These are phyloP conservation scores for Stenoptilia bipunctidactyla DNA, from an alignment of 2,888 invertebrate species.

Conservation along the genomic window DNA sequence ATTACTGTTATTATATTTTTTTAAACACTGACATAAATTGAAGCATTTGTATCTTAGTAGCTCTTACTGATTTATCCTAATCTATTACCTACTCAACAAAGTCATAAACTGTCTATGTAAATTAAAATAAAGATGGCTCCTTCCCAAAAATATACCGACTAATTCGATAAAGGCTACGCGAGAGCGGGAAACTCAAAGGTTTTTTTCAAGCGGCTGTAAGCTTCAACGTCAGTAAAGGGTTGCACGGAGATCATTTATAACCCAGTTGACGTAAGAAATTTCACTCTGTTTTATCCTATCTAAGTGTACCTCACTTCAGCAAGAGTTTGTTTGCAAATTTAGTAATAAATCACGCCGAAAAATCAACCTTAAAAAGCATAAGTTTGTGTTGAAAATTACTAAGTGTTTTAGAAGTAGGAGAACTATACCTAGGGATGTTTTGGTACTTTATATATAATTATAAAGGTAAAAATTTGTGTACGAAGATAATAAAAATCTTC, in stretches of 20 bases:
- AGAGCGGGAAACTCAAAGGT: constrained; percentile 18
- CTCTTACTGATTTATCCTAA: no score
- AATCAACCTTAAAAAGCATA: constrained; percentile 1
- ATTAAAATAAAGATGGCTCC: no score
- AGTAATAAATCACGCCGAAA: constrained; percentile 1
- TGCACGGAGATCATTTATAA: constrained; percentile 43
- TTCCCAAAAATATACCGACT: no score
- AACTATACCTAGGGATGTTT: not conserved
- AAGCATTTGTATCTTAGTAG: no score
- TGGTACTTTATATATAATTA: no score
- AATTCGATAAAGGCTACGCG: no score
- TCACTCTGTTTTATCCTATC: constrained; percentile 36
- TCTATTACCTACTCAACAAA: no score
- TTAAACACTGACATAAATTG: no score
- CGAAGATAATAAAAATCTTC: no score
- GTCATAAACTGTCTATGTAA: no score
- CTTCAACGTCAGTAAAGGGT: constrained; percentile 34
- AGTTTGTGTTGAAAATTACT: constrained; percentile 3
- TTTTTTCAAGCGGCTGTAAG: constrained; percentile 30
- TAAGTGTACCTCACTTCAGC: constrained; percentile 21
- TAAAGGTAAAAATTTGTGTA: no score
- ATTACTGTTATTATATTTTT: no score
- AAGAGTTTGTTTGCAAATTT: constrained; percentile 1
- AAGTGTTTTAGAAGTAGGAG: not conserved
- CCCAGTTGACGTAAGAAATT: constrained; percentile 40